phyloP scores from a whole-genome alignment of 1,140 invertebrate genomes.

The Bombus affinis region DNA sequence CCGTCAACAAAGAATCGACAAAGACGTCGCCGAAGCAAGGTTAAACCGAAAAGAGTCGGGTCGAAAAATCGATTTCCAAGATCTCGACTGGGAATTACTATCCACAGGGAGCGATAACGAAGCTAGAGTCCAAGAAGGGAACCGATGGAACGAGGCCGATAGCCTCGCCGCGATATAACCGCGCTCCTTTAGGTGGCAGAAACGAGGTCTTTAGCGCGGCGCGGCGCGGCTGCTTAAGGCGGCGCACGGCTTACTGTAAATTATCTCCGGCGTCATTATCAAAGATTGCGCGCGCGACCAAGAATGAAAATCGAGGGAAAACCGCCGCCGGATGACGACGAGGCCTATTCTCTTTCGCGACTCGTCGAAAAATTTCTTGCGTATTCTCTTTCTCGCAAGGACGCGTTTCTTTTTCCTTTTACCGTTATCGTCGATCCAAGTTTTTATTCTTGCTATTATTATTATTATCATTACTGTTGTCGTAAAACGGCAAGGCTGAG shows the following conservation, averaged over 20 bases:
- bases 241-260: conserved; percentile 60
- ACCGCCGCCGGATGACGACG: background rate
- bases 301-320: conserved; percentile 41
- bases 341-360: background rate
- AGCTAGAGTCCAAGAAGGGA: conserved; percentile 36
- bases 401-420: background rate
- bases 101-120: conserved; percentile 40
- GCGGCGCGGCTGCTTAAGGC: conserved; percentile 49
- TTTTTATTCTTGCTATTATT: background rate
- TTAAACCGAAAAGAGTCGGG: background rate
- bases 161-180: conserved; percentile 63
- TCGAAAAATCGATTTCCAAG: background rate
- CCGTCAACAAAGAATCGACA: background rate
- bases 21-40: background rate
- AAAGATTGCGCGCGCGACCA: conserved; percentile 41
- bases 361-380: background rate
- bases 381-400: background rate
- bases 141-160: conserved; percentile 66
- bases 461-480: background rate
- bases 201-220: conserved; percentile 63
- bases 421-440: no score
- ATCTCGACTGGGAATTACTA: background rate
- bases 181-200: conserved; percentile 69
- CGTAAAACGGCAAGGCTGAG: background rate
- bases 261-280: conserved; percentile 47